Percentiles rank a stretch among this genome's conserved stretches.
These are phyloP conservation scores for Gnathonemus longibarbis DNA, from an alignment of 2,113 vertebrate species.

Conservation along the genomic window DNA sequence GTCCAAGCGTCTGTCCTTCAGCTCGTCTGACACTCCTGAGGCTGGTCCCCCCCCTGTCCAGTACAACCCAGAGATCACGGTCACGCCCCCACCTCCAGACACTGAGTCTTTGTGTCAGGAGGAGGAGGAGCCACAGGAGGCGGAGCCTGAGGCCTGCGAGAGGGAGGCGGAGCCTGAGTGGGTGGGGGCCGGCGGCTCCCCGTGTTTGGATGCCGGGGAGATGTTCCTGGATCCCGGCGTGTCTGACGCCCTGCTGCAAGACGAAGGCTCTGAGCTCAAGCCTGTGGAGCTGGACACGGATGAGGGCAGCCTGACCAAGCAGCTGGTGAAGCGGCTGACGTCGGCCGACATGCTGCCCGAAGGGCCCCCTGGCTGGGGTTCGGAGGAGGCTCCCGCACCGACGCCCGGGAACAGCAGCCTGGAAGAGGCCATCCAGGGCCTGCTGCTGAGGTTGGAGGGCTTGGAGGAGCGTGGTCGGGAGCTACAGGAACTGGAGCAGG, in stretches of 20 bases:
- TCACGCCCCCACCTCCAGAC: conserved; percentile 69
- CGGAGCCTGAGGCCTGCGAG: conserved; percentile 34
- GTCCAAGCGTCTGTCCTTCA: conserved; percentile 80
- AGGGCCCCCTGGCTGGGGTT: conserved; percentile 54
- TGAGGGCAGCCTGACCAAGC: conserved; percentile 86
- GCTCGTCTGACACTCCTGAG: conserved; percentile 69
- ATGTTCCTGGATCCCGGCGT: conserved; percentile 63
- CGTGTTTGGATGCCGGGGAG: conserved; percentile 45
- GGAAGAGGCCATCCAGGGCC: conserved; percentile 84
- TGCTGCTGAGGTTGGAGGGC: conserved; percentile 78
- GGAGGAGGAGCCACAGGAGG: conserved; percentile 38
- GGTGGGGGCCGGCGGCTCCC: conserved; percentile 53
- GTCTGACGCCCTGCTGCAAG: conserved; percentile 60
- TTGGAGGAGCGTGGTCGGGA: conserved; percentile 82
- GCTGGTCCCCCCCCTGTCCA: conserved; percentile 54
- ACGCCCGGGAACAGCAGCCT: conserved; percentile 79
- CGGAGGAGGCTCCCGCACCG: conserved; percentile 73
- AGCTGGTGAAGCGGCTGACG: conserved; percentile 87
- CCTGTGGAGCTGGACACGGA: conserved; percentile 88
- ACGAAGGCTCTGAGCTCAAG: conserved; percentile 81
- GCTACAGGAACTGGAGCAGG: conserved; percentile 88
- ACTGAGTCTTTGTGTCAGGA: conserved; percentile 33
- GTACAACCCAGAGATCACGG: conserved; percentile 78
- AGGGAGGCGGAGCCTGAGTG: conserved; percentile 55
- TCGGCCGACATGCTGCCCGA: conserved; percentile 65